Evolutionary conservation across 1,140 invertebrate genomes (phyloP), one percentile per base, ranked within the genome.

Genomic region (Drosophila lowei): DNA sequence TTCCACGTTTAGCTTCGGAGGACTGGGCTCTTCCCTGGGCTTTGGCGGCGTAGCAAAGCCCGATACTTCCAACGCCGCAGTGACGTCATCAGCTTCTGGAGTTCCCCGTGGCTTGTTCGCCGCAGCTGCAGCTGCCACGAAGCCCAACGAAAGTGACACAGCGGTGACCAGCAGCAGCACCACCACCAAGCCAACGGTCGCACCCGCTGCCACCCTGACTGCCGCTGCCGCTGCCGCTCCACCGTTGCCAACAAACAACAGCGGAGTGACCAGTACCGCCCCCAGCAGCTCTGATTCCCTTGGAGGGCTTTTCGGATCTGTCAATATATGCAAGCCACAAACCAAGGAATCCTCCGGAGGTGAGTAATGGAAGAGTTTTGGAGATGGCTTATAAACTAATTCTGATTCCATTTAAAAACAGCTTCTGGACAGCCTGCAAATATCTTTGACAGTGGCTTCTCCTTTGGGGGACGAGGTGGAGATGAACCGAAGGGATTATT

Each of bases 261-360:
- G 30, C 3, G 72, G 13, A 6, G 50, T 48, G 0, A 25, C 63
- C 11, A 38, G 11, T 38, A 38, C 34, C 34, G 34, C 34, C 11
- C 30, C 34, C 11, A 21, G 41, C 18, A 34, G 11, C 15, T 48
- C 68, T 13, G 49, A 64, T n/a, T 38, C 77, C 8, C 25, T 53
- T 23, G 75, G 68, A 1, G 70, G 56, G 8, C 67, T 75, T 9
- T 79, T 81, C 41, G 49, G 52, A 13, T 62, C 79, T 9, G 64
- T 79, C 0, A 77, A 65, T 46, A 79, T 79, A 25, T 89, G 77
- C 41, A 80, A 89, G 55, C 86, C 85, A 15, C 59, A 77, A 34
- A 21, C 53, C 0, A 86, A 77, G 56, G 70, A 77, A 7, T 18
- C 34, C 0, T 13, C 47, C 30, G 28, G 42, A 47, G 77, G 83